Percentiles rank a stretch among this genome's conserved stretches.
Evolutionary conservation across 2,888 invertebrate genomes (phyloP).

Genomic region (Metopia argyrocephala): DNA sequence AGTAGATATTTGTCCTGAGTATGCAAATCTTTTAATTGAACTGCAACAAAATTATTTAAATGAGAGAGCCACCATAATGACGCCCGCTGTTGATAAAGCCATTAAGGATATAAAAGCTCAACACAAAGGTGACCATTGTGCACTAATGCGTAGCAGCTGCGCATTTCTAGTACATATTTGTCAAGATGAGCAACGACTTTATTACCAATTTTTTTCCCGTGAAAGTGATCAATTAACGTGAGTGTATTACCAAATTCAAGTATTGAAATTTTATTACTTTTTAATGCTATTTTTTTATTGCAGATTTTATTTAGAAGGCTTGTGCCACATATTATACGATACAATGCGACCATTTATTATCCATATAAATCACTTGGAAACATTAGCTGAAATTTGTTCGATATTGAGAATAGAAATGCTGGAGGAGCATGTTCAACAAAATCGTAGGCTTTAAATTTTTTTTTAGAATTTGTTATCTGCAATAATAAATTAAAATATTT

Average conservation of each 20-base stretch:
- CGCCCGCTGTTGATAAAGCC: constrained; percentile 85
- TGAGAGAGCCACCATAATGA: constrained; percentile 85
- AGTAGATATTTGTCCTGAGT: constrained; percentile 86
- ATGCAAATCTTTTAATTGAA: constrained; percentile 85
- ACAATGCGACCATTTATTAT: constrained; percentile 95
- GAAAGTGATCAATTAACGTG: constrained; percentile 84
- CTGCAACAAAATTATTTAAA: constrained; percentile 90
- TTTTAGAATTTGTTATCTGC: not conserved
- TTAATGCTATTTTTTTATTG: constrained; percentile 36
- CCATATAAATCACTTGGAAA: constrained; percentile 97
- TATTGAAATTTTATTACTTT: not conserved
- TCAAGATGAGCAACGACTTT: constrained; percentile 95
- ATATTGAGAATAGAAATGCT: constrained; percentile 94
- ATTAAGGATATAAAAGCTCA: constrained; percentile 83
- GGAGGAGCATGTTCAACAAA: constrained; percentile 92
- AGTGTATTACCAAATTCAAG: constrained; percentile 68
- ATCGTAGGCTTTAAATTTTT: constrained; percentile 81
- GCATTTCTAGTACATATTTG: constrained; percentile 95
- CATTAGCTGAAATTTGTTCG: constrained; percentile 96
- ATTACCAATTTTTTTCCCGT: constrained; percentile 91
- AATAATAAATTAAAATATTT: not conserved
- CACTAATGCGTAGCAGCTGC: constrained; percentile 91
- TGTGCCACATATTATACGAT: constrained; percentile 95
- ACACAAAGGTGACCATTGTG: constrained; percentile 88
- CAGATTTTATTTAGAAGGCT: constrained; percentile 88